Conservation (phyloP, 1,140 invertebrate species). For the Trichonephila inaurata region DNA sequence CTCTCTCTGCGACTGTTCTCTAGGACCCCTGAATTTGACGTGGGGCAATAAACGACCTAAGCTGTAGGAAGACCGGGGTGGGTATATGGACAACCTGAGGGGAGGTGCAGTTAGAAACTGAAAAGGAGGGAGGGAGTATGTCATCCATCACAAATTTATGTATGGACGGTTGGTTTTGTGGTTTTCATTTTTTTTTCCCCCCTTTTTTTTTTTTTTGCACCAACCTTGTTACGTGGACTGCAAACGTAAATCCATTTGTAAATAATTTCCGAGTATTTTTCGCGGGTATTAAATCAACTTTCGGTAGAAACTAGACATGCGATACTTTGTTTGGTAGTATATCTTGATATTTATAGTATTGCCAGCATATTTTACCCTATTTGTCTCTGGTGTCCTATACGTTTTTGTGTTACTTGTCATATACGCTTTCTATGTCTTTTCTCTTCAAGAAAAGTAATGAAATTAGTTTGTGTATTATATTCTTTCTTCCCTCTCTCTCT, state of each 20-base stretch:
- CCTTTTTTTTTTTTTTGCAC: slow-evolving; percentile 21
- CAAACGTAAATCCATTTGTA: slow-evolving; percentile 64
- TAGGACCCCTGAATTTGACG: slow-evolving; percentile 60
- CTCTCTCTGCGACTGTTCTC: slow-evolving; percentile 57
- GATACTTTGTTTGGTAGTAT: not conserved
- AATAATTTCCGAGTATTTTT: slow-evolving; percentile 50
- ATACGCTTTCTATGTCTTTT: too few relatives aligned
- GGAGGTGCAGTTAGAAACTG: slow-evolving; percentile 20
- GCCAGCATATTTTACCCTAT: too few relatives aligned
- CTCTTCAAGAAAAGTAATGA: too few relatives aligned
- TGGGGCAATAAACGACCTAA: slow-evolving; percentile 67
- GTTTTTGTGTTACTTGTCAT: too few relatives aligned
- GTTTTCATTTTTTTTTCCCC: slow-evolving; percentile 59
- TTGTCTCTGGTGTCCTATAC: too few relatives aligned
- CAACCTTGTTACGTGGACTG: slow-evolving; percentile 19
- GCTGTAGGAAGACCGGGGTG: slow-evolving; percentile 1
- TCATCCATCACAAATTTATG: slow-evolving; percentile 69
- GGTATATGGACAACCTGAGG: not conserved
- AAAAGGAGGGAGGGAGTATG: slow-evolving; percentile 18
- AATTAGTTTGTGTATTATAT: too few relatives aligned
- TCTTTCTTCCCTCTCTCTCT: too few relatives aligned
- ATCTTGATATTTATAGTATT: not conserved
- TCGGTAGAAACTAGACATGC: not conserved
- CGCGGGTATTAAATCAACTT: slow-evolving; percentile 22
- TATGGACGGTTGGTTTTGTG: slow-evolving; percentile 71